These are phyloP conservation scores for Diploptera punctata DNA, from an alignment of 2,888 invertebrate genomes.

Conservation along the genomic window DNA sequence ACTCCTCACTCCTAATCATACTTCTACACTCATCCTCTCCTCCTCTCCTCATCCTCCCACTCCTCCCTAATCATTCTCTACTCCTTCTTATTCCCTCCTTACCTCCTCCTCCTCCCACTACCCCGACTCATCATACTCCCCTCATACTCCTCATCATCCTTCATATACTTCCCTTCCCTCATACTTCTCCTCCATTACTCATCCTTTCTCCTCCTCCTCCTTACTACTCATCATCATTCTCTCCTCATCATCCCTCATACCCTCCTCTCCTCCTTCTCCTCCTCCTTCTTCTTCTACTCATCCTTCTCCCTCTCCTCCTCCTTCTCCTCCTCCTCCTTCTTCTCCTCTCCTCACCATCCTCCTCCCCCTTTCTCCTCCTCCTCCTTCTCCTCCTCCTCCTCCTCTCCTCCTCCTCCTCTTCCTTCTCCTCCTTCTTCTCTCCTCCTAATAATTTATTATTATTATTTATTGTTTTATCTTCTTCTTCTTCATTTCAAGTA, in stretches of 20 bases:
- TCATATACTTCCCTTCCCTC: not conserved
- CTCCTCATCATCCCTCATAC: not conserved
- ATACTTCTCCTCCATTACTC: not conserved
- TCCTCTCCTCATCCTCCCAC: too few relatives aligned
- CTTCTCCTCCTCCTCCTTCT: not conserved
- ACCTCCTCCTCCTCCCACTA: not conserved
- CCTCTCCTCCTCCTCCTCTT: not conserved
- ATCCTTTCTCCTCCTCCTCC: not conserved
- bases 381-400: not conserved
- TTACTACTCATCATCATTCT: not conserved
- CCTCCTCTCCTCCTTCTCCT: not conserved
- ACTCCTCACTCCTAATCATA: too few relatives aligned
- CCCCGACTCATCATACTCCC: not conserved
- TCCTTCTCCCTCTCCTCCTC: not conserved
- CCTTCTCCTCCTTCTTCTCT: not conserved
- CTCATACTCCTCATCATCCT: not conserved
- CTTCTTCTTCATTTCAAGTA: not conserved
- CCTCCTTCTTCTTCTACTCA: too few relatives aligned
- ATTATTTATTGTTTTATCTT: not conserved
- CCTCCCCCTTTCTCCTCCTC: not conserved
- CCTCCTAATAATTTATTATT: not conserved
- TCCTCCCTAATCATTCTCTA: not conserved
- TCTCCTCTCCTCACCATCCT: not conserved
- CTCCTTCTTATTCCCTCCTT: not conserved
- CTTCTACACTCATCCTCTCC: too few relatives aligned